Base-by-base conservation (phyloP, 2,888 invertebrate species). In the Bhutanitis thaidina region DNA sequence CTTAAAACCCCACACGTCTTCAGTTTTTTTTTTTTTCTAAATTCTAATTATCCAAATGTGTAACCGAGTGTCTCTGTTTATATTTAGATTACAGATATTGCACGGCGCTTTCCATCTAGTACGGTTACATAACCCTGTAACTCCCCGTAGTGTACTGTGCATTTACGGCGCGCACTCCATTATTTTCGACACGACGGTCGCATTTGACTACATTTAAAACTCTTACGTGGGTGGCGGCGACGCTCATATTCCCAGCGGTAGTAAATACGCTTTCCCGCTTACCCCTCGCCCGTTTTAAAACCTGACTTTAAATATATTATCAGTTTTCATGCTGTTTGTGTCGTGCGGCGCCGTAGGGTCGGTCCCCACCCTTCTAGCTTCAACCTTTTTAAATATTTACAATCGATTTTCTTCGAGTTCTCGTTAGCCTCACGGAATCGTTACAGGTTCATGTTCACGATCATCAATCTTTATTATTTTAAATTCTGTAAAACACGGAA, bases 231-330 rank as follows among this genome's bases (percentile, higher is more conserved):
- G n/a, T n/a, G n/a, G n/a, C n/a, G n/a, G 59, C 64, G 59, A 63
- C 59, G 53, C 65, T 66, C 55, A 62, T 75, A 77, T 74, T 78
- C 78, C 81, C 76, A 69, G 57, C 53, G 75, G 83, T 69, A 72
- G 74, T 84, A 81, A 80, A 81, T 81, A 77, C 71, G 69, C 73
- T 74, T 76, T 77, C 67, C 64, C 65, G 65, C 67, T 68, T 70
- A 72, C 80, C 80, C 80, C 77, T 72, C 64, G 63, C 67, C 62
- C 69, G 69, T 74, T 76, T 80, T 77, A 79, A 80, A 43, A 77
- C 69, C 69, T 63, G 66, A 61, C 68, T 81, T 79, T 88, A 82
- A 87, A 89, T 86, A 86, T 86, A 85, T 87, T 83, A 87, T 84
- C 82, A 82, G 81, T 74, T 80, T 84, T 78, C 74, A 74, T 76